Evolutionary conservation across 2,888 invertebrate genomes (phyloP).

Genomic region (Cataglyphis cursor): DNA sequence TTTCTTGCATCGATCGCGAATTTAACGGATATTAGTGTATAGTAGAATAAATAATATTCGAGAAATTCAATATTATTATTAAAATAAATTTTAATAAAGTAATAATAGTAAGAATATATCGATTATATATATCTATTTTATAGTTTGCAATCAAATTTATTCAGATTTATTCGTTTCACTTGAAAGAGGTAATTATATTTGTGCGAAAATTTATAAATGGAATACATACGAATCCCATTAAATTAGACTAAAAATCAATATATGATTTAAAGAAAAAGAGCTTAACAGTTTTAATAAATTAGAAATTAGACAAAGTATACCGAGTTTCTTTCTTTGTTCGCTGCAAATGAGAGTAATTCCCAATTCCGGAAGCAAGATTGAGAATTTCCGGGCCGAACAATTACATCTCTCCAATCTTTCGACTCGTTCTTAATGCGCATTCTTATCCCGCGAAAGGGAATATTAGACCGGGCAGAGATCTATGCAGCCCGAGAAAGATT

Average conservation of each 20-base stretch:
- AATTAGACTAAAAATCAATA: neutral
- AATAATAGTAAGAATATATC: neutral
- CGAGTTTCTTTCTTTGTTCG: neutral
- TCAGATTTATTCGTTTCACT: neutral
- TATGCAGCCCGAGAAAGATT: constrained; percentile 36
- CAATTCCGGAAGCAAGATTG: constrained; percentile 3
- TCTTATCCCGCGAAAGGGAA: constrained; percentile 9
- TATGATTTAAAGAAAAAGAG: neutral
- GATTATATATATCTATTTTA: neutral
- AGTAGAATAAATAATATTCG: neutral
- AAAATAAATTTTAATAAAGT: neutral
- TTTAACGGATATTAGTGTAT: neutral
- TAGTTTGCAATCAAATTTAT: neutral
- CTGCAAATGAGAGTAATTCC: constrained; percentile 1
- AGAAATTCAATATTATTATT: neutral
- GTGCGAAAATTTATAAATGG: too few species aligned
- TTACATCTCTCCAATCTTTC: constrained; percentile 54
- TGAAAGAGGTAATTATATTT: neutral
- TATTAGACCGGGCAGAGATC: constrained; percentile 56
- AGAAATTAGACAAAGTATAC: constrained; percentile 7
- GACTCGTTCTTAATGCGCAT: constrained; percentile 26
- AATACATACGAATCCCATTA: neutral
- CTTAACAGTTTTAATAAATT: constrained; percentile 20
- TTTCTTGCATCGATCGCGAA: neutral
- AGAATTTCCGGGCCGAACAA: constrained; percentile 30